Evolutionary conservation across 1,140 invertebrate genomes (phyloP), one percentile per base, ranked within the genome.

Genomic region (Drosophila lowei): DNA sequence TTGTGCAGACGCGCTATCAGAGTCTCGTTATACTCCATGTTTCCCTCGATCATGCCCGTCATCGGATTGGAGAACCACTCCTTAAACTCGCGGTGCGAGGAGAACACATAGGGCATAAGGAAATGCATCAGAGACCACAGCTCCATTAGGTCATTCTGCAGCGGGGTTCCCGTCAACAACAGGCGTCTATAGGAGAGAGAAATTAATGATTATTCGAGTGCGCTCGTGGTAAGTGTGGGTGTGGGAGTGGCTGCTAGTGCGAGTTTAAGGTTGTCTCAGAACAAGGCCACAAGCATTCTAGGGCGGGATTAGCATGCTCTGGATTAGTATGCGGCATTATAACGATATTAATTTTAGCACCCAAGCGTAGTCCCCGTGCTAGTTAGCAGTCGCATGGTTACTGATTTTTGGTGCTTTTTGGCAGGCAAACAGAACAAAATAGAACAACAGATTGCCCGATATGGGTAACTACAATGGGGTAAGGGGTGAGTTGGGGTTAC

Each of bases 41-140:
- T 97, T 60, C 98, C 99, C 92, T 99, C 99, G 70, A 99, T 98
- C 97, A 99, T 99, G 57, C 98, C 98, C 56, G 97, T 98, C 16
- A 99, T 96, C 1, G 99, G 98, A 93, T 99, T 99, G 49, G 97
- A 97, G 93, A 99, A 99, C 99, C 99, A 99, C 92, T 99, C 98
- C 91, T 98, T 98, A 86, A 97, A 99, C 92, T 99, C 98, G 52
- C 95, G 93, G 92, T 99, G 98, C 18, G 98, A 99, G 80, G 98
- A 97, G 93, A 99, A 99, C 61, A 99, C 97, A 92, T 98, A 96
- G 46, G 99, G 99, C 99, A 99, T 99, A 7, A 99, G 94, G 93
- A 99, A 99, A 93, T 99, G 99, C 98, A 99, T 99, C 11, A 99
- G 92, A 5, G 99, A 99, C 99, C 99, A 99, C 55, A 99, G 93